A percentile compares a stretch with the other conserved stretches of the same genome.
Evolutionary conservation across 2,797 vertebrate genomes (phyloP).

Genomic region (Schizopygopsis pylzovi): DNA sequence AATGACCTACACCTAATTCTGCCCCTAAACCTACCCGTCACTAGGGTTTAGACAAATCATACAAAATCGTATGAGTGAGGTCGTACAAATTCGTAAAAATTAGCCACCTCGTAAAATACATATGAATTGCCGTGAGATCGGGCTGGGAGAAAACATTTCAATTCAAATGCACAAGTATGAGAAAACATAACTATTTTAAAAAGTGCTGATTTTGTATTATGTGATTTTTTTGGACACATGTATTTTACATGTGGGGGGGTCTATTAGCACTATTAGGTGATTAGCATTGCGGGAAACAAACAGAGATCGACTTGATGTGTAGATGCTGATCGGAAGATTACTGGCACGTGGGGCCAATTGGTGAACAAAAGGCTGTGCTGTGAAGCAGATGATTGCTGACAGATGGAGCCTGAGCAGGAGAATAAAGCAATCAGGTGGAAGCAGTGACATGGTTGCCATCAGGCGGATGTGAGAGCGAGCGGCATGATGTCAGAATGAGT

Average conservation of each 20-base stretch:
- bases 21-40: too few relatives aligned
- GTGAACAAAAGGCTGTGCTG: slow-evolving; percentile 76
- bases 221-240: slow-evolving; percentile 66
- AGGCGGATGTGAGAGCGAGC: slow-evolving; percentile 68
- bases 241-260: slow-evolving; percentile 44
- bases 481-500: slow-evolving; percentile 82
- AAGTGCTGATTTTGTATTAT: too few relatives aligned
- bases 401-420: slow-evolving; percentile 78
- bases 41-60: too few relatives aligned
- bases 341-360: slow-evolving; percentile 81
- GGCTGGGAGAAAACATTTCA: too few relatives aligned
- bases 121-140: too few relatives aligned
- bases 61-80: too few relatives aligned
- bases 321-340: slow-evolving; percentile 76
- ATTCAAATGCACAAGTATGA: too few relatives aligned
- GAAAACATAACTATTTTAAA: not conserved
- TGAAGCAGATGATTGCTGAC: slow-evolving; percentile 82
- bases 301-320: slow-evolving; percentile 70
- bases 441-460: slow-evolving; percentile 72
- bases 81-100: too few relatives aligned
- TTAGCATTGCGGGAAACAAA: slow-evolving; percentile 81
- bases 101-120: too few relatives aligned
- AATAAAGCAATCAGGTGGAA: slow-evolving; percentile 80
- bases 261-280: slow-evolving; percentile 68
- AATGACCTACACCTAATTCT: too few relatives aligned